Percentiles rank a stretch among this genome's conserved stretches.
phyloP scores from a whole-genome alignment of 2,888 invertebrate genomes.

The Coronaproctus castanopsis region DNA sequence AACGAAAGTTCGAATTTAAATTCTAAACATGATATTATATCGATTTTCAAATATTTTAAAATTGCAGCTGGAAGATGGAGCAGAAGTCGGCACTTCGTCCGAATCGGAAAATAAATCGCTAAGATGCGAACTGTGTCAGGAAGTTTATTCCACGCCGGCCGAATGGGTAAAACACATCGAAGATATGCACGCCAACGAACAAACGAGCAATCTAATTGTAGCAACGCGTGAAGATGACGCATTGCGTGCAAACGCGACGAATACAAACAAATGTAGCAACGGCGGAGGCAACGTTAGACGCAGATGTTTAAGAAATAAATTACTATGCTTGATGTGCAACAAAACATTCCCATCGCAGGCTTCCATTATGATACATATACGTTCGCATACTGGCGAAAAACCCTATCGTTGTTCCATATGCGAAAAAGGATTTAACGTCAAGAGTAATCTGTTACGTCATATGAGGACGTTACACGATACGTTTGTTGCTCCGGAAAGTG shows the following conservation, averaged over 20 bases:
- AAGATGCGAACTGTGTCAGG: constrained; percentile 57
- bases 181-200: constrained; percentile 44
- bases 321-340: constrained; percentile 45
- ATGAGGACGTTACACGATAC: constrained; percentile 53
- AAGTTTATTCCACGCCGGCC: constrained; percentile 59
- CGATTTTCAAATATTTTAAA: too few relatives aligned
- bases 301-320: constrained; percentile 22
- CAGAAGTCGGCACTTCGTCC: too few relatives aligned
- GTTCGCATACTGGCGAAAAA: constrained; percentile 53
- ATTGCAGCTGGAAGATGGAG: too few relatives aligned
- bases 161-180: constrained; percentile 70
- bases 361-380: constrained; percentile 54
- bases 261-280: too few relatives aligned
- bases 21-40: too few relatives aligned
- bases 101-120: constrained; percentile 19
- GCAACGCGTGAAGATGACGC: too few relatives aligned
- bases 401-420: constrained; percentile 56
- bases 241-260: too few relatives aligned
- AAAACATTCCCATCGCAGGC: constrained; percentile 58
- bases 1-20: too few relatives aligned
- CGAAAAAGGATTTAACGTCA: constrained; percentile 58
- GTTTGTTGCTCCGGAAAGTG: constrained; percentile 29
- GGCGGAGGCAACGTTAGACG: constrained; percentile 10
- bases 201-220: background rate
- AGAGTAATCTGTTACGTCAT: constrained; percentile 52